A percentile compares a stretch with the other conserved stretches of the same genome.
These are phyloP conservation scores for Lithophane semibrunnea DNA, from an alignment of 2,888 invertebrate genomes.

Conservation along the genomic window DNA sequence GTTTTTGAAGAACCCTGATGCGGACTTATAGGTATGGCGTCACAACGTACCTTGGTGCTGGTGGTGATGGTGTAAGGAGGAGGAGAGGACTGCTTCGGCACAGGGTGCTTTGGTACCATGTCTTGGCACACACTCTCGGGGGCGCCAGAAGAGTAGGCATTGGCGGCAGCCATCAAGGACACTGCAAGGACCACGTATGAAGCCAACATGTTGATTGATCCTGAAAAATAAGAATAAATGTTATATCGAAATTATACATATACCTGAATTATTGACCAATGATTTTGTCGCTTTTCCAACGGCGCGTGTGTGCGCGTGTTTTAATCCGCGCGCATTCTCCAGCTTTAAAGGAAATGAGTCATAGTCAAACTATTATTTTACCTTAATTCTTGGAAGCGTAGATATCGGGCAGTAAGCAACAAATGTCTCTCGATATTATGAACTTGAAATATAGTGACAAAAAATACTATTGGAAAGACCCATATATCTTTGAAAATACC, in stretches of 20 bases:
- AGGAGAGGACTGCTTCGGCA: conserved; percentile 87
- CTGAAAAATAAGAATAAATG: conserved; percentile 39
- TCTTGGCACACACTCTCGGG: conserved; percentile 92
- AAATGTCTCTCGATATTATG: conserved; percentile 1
- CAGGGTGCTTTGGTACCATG: conserved; percentile 93
- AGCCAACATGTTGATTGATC: conserved; percentile 75
- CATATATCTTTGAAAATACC: too few species aligned
- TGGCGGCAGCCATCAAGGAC: conserved; percentile 76
- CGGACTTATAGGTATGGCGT: neutral
- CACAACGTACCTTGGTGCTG: conserved; percentile 80
- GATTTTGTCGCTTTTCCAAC: neutral
- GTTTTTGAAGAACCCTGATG: neutral
- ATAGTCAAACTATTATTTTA: neutral
- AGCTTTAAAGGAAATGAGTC: too few species aligned
- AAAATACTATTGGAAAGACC: conserved; percentile 6
- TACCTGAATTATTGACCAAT: neutral
- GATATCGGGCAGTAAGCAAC: neutral
- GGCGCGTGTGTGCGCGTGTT: too few species aligned
- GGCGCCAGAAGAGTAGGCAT: conserved; percentile 92
- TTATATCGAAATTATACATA: conserved; percentile 1
- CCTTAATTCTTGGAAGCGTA: conserved; percentile 12
- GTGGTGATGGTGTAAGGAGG: conserved; percentile 91
- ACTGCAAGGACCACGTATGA: conserved; percentile 74
- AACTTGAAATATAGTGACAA: conserved; percentile 7
- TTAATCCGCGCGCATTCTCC: too few species aligned